Conservation (phyloP, 2,113 vertebrate genomes). For the Pseudonaja textilis region DNA sequence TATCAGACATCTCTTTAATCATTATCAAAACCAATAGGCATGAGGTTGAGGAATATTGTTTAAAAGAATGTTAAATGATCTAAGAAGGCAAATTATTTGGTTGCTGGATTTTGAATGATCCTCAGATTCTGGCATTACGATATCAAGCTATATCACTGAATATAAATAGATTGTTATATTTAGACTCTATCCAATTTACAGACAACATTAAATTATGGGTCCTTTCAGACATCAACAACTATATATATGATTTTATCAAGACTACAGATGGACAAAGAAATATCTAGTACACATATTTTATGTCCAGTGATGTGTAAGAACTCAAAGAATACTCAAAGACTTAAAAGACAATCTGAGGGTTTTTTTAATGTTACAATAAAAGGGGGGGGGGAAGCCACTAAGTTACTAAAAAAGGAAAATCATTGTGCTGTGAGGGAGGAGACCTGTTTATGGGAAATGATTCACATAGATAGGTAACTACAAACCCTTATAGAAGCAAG, state of each 20-base stretch:
- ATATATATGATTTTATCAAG: background rate
- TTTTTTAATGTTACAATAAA: background rate
- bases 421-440: background rate
- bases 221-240: background rate
- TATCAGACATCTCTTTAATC: background rate
- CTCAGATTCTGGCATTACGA: background rate
- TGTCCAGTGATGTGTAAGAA: background rate
- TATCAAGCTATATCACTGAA: background rate
- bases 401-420: background rate
- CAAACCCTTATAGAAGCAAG: background rate
- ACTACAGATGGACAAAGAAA: background rate
- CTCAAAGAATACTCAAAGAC: background rate
- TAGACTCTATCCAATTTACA: background rate
- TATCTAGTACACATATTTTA: background rate
- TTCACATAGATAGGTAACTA: background rate
- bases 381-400: accelerated
- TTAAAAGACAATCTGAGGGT: background rate
- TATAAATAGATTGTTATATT: background rate
- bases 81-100: background rate
- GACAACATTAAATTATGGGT: background rate
- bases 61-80: background rate
- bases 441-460: background rate
- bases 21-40: background rate
- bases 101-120: background rate
- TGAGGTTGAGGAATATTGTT: background rate